Evolutionary conservation across 2,888 invertebrate genomes (phyloP).

Genomic region (Ochropleura plecta): DNA sequence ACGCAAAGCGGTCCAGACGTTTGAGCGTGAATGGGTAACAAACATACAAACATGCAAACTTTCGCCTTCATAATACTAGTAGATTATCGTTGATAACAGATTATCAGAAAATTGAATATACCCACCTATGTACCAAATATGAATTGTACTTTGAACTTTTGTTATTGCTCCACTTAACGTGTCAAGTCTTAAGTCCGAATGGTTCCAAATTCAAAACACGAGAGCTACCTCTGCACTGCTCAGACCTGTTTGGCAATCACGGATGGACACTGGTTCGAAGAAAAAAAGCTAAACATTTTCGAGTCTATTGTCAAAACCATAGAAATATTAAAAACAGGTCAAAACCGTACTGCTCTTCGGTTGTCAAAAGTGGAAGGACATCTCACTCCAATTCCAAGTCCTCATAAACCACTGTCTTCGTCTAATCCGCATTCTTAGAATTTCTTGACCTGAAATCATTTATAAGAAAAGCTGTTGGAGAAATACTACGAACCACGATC

Average conservation of each 20-base stretch:
- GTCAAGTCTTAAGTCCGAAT: not conserved
- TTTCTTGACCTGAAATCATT: no score
- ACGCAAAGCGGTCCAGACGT: no score
- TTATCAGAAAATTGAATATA: not conserved
- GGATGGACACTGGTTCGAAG: not conserved
- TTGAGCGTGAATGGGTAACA: no score
- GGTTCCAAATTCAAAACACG: not conserved
- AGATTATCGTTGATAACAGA: not conserved
- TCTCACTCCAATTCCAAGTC: not conserved
- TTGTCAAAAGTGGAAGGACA: not conserved
- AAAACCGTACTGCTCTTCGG: not conserved
- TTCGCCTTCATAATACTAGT: no score
- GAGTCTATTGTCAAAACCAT: no score
- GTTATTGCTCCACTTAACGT: not conserved
- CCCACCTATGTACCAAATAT: not conserved
- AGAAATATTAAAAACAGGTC: no score
- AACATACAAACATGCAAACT: no score
- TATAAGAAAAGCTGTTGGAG: not conserved
- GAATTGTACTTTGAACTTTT: not conserved
- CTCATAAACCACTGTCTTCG: not conserved
- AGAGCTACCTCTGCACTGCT: not conserved
- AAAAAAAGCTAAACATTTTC: not conserved
- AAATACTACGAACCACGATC: not conserved
- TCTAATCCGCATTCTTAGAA: no score
- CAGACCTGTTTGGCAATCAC: not conserved